Evolutionary conservation across 1,140 invertebrate genomes (phyloP).

Genomic region (Drosophila lacteicornis): DNA sequence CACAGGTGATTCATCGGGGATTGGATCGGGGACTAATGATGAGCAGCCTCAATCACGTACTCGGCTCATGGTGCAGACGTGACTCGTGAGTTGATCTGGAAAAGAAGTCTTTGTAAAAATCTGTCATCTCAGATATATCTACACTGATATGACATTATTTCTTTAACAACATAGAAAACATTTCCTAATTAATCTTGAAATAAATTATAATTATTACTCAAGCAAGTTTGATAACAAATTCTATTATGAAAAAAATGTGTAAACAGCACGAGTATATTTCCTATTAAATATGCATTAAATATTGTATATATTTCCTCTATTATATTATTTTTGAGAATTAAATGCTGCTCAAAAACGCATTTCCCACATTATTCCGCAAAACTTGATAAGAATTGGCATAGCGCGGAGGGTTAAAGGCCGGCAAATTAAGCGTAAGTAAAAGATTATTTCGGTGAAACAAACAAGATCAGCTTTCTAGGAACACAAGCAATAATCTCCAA

Average conservation of each 20-base stretch:
- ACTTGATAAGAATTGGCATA: neutral
- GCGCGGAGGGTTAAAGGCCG: too few species aligned
- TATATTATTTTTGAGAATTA: neutral
- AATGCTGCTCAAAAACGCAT: neutral
- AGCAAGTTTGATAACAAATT: neutral
- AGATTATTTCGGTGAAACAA: neutral
- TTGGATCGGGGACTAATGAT: neutral
- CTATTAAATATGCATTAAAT: too few species aligned
- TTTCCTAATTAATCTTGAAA: neutral
- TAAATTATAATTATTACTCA: too few species aligned
- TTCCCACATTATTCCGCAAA: neutral
- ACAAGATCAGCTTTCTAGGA: neutral
- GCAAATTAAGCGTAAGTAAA: too few species aligned
- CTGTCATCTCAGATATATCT: neutral
- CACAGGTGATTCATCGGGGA: constrained; percentile 36
- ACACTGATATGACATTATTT: neutral
- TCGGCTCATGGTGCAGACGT: constrained; percentile 45
- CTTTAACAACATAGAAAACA: neutral
- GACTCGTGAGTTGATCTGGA: constrained; percentile 41
- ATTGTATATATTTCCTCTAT: too few species aligned
- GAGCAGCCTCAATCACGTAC: constrained; percentile 67
- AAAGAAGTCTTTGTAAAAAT: constrained; percentile 9
- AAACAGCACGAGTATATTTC: too few species aligned
- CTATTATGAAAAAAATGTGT: too few species aligned
- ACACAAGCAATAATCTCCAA: neutral